phyloP scores from a whole-genome alignment of 2,797 vertebrate species.

The Hirundo rustica region DNA sequence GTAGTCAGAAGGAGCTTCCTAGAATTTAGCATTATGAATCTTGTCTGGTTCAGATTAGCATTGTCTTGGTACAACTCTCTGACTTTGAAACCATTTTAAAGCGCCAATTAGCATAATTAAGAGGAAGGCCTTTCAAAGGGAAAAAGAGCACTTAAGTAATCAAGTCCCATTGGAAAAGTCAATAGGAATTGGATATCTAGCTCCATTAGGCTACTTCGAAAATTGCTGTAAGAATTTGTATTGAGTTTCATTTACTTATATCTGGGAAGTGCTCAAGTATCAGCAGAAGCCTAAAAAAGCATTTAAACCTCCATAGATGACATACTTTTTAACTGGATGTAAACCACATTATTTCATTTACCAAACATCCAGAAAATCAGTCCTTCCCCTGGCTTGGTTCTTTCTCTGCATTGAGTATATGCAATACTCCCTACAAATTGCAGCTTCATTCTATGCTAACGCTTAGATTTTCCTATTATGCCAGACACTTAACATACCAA shows the following conservation, averaged over 20 bases:
- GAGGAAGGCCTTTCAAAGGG: not conserved
- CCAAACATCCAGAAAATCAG: not conserved
- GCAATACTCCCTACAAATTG: not conserved
- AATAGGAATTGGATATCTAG: not conserved
- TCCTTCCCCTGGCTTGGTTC: not conserved
- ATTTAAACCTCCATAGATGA: not conserved
- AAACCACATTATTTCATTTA: not conserved
- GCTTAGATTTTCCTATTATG: not conserved
- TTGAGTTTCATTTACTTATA: not conserved
- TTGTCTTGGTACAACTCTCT: not conserved
- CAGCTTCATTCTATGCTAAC: not conserved
- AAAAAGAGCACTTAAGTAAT: constrained; percentile 18
- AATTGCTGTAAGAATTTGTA: not conserved
- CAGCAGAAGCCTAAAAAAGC: not conserved
- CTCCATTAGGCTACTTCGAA: not conserved
- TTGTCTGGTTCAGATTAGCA: not conserved
- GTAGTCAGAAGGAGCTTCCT: not conserved
- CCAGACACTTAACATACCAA: not conserved
- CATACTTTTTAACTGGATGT: not conserved
- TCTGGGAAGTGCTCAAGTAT: not conserved
- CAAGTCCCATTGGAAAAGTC: not conserved
- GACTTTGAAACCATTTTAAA: constrained; percentile 5
- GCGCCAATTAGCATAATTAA: constrained; percentile 1
- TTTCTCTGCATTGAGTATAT: not conserved
- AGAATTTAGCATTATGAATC: not conserved